These are phyloP conservation scores for Hemicrepidius hirtus DNA, from an alignment of 2,888 invertebrate genomes.

Conservation along the genomic window DNA sequence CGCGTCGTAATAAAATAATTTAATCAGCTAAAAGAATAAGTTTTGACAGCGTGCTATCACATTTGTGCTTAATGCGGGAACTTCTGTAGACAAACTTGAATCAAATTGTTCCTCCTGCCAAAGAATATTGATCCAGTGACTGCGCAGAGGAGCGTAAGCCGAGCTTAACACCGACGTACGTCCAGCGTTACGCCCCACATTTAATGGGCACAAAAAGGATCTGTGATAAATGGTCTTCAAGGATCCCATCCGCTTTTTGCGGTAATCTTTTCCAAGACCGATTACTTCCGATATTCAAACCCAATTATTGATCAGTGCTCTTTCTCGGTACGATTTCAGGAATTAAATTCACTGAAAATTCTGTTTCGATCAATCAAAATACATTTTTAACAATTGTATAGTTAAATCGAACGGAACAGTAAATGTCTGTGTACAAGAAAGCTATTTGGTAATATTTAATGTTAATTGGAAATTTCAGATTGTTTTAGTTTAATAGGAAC, in stretches of 20 bases:
- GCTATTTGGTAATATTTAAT: background rate
- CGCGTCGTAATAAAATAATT: background rate
- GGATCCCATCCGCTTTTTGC: conserved; percentile 15
- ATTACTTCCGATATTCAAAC: conserved; percentile 28
- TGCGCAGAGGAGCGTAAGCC: conserved; percentile 42
- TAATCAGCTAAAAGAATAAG: conserved; percentile 18
- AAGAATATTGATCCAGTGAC: conserved; percentile 50
- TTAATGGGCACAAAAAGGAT: conserved; percentile 38
- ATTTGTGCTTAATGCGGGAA: conserved; percentile 16
- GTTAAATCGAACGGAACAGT: background rate
- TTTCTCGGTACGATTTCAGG: background rate
- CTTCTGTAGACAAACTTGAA: conserved; percentile 23
- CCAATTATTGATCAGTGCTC: background rate
- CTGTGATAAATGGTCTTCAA: conserved; percentile 36
- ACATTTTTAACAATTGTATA: no score
- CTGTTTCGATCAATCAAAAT: no score
- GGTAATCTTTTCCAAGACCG: conserved; percentile 17
- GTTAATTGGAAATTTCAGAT: no score
- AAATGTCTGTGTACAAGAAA: background rate
- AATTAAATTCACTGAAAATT: no score
- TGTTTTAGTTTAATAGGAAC: no score
- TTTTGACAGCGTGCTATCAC: conserved; percentile 20
- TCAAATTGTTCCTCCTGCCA: conserved; percentile 40
- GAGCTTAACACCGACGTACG: conserved; percentile 31
- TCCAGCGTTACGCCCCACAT: conserved; percentile 44